Evolutionary conservation across 2,113 vertebrate genomes (phyloP).

Genomic region (Gallinago undulata): DNA sequence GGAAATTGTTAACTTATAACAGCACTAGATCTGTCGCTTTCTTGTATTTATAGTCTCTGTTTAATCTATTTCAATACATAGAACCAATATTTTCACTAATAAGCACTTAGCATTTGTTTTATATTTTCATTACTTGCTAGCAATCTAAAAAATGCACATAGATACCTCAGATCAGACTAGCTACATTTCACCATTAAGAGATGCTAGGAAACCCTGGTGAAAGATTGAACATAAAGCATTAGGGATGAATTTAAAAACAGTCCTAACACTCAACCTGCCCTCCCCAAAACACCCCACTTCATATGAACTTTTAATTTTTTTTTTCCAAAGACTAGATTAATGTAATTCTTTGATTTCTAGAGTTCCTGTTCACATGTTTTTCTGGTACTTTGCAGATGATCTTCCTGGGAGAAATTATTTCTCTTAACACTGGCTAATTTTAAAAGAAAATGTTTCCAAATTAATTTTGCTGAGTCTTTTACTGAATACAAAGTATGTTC

Average conservation of each 20-base stretch:
- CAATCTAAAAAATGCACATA: neutral
- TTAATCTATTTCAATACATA: neutral
- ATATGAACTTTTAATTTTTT: neutral
- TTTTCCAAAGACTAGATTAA: neutral
- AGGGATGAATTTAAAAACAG: neutral
- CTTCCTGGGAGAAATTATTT: neutral
- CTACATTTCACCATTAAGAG: neutral
- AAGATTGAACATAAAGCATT: neutral
- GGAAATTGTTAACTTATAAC: neutral
- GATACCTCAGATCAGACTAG: neutral
- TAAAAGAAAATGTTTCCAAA: neutral
- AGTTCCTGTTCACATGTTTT: neutral
- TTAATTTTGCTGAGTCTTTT: neutral
- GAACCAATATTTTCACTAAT: neutral
- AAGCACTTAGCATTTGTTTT: neutral
- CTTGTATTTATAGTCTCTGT: neutral
- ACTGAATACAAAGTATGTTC: neutral
- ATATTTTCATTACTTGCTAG: neutral
- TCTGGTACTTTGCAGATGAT: neutral
- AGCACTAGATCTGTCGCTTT: neutral
- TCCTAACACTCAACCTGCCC: neutral
- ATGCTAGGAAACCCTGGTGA: neutral
- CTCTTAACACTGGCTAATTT: neutral
- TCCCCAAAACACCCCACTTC: neutral
- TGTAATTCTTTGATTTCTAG: neutral